A percentile compares a stretch with the other conserved stretches of the same genome.
These are phyloP conservation scores for Eristalinus aeneus DNA, from an alignment of 2,888 invertebrate genomes.

Conservation along the genomic window DNA sequence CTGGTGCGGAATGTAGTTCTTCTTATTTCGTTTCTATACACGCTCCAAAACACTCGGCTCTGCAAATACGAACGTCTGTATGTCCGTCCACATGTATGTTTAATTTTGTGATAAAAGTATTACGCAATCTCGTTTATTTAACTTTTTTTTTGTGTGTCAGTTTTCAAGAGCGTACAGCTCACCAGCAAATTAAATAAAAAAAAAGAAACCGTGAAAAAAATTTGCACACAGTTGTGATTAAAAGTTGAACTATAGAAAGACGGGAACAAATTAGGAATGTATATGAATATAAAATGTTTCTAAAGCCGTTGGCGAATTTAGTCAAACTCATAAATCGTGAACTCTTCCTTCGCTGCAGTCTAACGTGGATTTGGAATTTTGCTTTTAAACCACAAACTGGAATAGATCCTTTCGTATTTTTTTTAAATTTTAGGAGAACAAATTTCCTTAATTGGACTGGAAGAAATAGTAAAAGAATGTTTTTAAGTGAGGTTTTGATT, in stretches of 20 bases:
- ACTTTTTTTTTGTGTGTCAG: conserved; percentile 1
- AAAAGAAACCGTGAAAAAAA: conserved; percentile 1
- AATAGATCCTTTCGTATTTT: no score
- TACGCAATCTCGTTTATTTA: conserved; percentile 51
- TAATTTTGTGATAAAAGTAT: conserved; percentile 49
- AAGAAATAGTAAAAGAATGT: no score
- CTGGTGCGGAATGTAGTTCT: not conserved
- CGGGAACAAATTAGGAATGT: no score
- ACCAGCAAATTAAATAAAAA: conserved; percentile 33
- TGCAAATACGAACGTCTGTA: not conserved
- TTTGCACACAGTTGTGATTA: not conserved
- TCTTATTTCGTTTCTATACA: not conserved
- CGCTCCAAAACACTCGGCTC: not conserved
- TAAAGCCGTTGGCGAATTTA: no score
- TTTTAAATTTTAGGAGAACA: no score
- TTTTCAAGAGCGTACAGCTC: conserved; percentile 46
- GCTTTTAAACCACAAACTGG: no score
- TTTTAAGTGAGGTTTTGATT: no score
- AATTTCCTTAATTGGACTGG: no score
- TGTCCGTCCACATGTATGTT: not conserved
- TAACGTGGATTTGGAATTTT: no score
- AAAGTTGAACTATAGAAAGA: not conserved
- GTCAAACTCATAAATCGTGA: no score
- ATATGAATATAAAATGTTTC: not conserved
- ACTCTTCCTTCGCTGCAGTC: no score